Conservation (phyloP, 2,888 invertebrate species). For the Trichopoda pennipes region DNA sequence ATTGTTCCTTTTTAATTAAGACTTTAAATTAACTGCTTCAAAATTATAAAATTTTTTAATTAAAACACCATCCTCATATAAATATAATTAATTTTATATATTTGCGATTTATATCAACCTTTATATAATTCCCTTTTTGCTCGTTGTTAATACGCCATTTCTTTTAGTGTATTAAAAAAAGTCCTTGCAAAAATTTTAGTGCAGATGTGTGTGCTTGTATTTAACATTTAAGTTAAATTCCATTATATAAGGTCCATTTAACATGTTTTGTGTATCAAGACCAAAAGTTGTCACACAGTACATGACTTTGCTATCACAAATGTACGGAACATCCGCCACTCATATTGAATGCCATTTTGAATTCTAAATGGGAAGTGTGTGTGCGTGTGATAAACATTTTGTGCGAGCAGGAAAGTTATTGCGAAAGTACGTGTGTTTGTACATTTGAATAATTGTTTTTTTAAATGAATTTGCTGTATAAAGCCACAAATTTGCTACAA, state of each 20-base stretch:
- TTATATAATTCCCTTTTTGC: constrained; percentile 17
- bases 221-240: constrained; percentile 27
- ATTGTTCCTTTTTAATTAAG: too few relatives aligned
- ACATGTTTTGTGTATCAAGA: constrained; percentile 41
- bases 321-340: neutral
- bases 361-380: neutral
- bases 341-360: constrained; percentile 10
- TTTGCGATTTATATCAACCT: neutral
- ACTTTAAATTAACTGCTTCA: too few relatives aligned
- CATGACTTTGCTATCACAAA: constrained; percentile 31
- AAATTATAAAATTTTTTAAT: too few relatives aligned
- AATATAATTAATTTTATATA: too few relatives aligned
- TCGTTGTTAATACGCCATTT: constrained; percentile 17
- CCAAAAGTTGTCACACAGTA: constrained; percentile 34
- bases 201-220: neutral
- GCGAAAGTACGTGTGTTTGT: neutral
- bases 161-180: constrained; percentile 1
- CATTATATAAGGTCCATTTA: constrained; percentile 43
- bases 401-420: neutral
- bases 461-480: constrained; percentile 3
- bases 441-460: neutral
- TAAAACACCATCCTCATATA: too few relatives aligned
- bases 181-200: neutral
- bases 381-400: neutral
- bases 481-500: constrained; percentile 29